These are phyloP conservation scores for Drosophila ercepeae DNA, from an alignment of 1,140 invertebrate genomes.

Conservation along the genomic window DNA sequence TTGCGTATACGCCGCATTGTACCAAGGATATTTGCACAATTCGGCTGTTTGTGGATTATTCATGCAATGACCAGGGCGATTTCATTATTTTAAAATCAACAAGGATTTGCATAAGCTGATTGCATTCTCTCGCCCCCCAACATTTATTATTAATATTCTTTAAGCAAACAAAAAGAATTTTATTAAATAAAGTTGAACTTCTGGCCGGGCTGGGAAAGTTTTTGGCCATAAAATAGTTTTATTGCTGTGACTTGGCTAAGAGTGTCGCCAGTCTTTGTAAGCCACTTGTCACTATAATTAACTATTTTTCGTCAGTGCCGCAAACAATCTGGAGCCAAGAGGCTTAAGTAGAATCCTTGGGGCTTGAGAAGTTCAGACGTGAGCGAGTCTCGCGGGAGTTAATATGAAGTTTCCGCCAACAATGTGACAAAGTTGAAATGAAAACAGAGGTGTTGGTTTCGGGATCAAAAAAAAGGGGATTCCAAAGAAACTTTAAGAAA, in stretches of 20 bases:
- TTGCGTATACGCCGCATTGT: conserved; percentile 39
- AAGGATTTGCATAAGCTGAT: conserved; percentile 75
- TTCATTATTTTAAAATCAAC: conserved; percentile 76
- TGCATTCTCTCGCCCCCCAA: conserved; percentile 23
- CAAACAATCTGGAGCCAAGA: conserved; percentile 29
- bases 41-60: conserved; percentile 60
- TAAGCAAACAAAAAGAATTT: conserved; percentile 51
- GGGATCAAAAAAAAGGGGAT: not conserved
- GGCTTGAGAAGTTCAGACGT: conserved; percentile 49
- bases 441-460: not conserved
- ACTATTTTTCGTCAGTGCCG: conserved; percentile 69
- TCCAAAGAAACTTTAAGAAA: too few species aligned
- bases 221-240: conserved; percentile 78
- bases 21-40: conserved; percentile 13
- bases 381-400: conserved; percentile 50
- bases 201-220: conserved; percentile 32
- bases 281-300: conserved; percentile 76
- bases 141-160: conserved; percentile 59
- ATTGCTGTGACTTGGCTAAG: conserved; percentile 44
- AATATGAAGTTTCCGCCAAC: conserved; percentile 62
- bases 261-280: conserved; percentile 62
- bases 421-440: conserved; percentile 52
- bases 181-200: conserved; percentile 63
- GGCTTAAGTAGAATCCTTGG: conserved; percentile 35
- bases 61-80: conserved; percentile 60